Evolutionary conservation across 2,113 vertebrate genomes (phyloP).

Genomic region (Pelecanus crispus): DNA sequence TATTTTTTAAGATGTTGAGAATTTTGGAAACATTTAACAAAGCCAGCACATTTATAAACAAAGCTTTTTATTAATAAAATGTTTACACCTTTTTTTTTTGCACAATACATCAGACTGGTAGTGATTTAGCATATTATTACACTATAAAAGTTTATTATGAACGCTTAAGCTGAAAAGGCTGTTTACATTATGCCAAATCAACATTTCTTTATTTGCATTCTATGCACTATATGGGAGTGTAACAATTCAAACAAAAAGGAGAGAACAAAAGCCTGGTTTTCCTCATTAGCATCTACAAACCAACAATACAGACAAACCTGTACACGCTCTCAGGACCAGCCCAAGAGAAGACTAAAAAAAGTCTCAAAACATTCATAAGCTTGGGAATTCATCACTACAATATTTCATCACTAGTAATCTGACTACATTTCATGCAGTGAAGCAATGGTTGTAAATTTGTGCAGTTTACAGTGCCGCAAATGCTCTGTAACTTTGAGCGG

Average conservation of each 20-base stretch:
- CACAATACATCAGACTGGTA: slow-evolving; percentile 73
- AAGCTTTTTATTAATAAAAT: slow-evolving; percentile 86
- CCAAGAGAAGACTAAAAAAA: slow-evolving; percentile 78
- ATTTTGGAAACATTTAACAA: slow-evolving; percentile 7
- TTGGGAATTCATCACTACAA: slow-evolving; percentile 53
- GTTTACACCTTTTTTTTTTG: slow-evolving; percentile 76
- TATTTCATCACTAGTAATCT: slow-evolving; percentile 28
- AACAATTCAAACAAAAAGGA: slow-evolving; percentile 40
- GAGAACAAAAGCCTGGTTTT: slow-evolving; percentile 57
- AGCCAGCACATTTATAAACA: slow-evolving; percentile 62
- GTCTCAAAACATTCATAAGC: slow-evolving; percentile 59
- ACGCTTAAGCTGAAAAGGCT: slow-evolving; percentile 57
- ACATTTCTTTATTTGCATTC: slow-evolving; percentile 48
- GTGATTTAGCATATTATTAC: slow-evolving; percentile 66
- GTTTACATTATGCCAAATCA: slow-evolving; percentile 59
- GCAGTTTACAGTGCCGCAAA: slow-evolving; percentile 47
- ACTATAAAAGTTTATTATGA: slow-evolving; percentile 64
- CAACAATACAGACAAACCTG: slow-evolving; percentile 71
- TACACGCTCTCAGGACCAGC: slow-evolving; percentile 87
- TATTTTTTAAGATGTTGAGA: not conserved
- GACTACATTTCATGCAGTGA: slow-evolving; percentile 52
- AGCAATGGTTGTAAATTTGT: slow-evolving; percentile 25
- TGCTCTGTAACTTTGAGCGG: slow-evolving; percentile 45
- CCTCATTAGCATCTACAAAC: slow-evolving; percentile 72
- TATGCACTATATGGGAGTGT: slow-evolving; percentile 22